Conservation (phyloP, 2,113 vertebrate genomes). For the Oplegnathus fasciatus region DNA sequence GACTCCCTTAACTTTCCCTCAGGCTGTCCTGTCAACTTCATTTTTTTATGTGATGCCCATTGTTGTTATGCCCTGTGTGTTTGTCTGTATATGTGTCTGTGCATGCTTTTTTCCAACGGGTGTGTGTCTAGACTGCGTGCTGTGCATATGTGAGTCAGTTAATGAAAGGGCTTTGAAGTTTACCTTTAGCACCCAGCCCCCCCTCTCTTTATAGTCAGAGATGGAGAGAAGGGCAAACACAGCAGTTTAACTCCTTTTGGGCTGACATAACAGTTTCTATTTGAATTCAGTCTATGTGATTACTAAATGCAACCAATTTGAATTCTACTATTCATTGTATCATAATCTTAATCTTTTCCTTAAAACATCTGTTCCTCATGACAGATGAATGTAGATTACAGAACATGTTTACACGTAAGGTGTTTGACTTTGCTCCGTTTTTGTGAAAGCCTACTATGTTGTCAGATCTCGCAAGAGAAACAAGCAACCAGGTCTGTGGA, state of each 20-base stretch:
- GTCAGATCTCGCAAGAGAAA: too few relatives aligned
- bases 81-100: slow-evolving; percentile 11
- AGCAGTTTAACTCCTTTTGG: not conserved
- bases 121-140: slow-evolving; percentile 36
- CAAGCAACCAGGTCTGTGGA: too few relatives aligned
- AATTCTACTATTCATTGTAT: not conserved
- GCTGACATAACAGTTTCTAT: not conserved
- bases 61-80: not conserved
- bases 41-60: not conserved
- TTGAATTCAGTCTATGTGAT: too few relatives aligned
- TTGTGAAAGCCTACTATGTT: not conserved
- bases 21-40: not conserved
- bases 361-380: not conserved
- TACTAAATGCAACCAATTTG: not conserved
- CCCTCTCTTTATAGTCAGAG: not conserved
- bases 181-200: not conserved
- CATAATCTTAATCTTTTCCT: not conserved
- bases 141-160: slow-evolving; percentile 40
- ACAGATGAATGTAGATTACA: not conserved
- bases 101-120: not conserved
- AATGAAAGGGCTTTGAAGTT: slow-evolving; percentile 51
- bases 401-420: not conserved
- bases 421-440: not conserved
- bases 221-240: not conserved
- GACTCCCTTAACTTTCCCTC: not conserved